Percentiles rank a stretch among this genome's conserved stretches.
Conservation (phyloP, 2,888 invertebrate species). For the Polyommatus icarus region DNA sequence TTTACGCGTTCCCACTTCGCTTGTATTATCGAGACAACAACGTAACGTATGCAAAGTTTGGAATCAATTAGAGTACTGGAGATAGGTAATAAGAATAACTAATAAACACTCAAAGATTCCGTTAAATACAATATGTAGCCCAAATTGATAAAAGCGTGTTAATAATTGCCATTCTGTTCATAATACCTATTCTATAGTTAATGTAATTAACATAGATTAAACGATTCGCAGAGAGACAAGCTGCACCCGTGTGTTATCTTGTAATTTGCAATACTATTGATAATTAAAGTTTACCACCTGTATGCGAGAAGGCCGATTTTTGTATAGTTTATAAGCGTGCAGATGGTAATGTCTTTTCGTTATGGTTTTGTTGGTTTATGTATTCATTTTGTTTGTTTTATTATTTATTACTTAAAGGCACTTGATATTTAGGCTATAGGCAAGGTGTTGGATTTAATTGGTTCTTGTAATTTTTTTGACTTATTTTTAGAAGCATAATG, state of each 20-base stretch:
- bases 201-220: conserved; percentile 3
- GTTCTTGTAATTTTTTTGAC: background rate
- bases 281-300: background rate
- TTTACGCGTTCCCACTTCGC: too few species aligned
- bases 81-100: too few species aligned
- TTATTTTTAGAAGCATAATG: too few species aligned
- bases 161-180: background rate
- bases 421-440: background rate
- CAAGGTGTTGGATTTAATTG: background rate
- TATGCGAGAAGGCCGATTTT: background rate
- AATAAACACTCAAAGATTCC: too few species aligned
- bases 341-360: background rate
- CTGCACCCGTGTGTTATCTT: conserved; percentile 6
- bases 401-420: background rate
- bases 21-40: too few species aligned
- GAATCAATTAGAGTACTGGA: too few species aligned
- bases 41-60: too few species aligned
- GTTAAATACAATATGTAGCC: too few species aligned
- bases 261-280: background rate
- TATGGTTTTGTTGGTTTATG: background rate
- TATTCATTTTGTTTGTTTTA: background rate
- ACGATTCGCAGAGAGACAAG: background rate
- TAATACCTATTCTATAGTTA: background rate
- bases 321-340: background rate
- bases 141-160: too few species aligned